Percentiles rank a stretch among this genome's conserved stretches.
Evolutionary conservation across 2,797 vertebrate species (phyloP).

Genomic region (Tadarida brasiliensis): DNA sequence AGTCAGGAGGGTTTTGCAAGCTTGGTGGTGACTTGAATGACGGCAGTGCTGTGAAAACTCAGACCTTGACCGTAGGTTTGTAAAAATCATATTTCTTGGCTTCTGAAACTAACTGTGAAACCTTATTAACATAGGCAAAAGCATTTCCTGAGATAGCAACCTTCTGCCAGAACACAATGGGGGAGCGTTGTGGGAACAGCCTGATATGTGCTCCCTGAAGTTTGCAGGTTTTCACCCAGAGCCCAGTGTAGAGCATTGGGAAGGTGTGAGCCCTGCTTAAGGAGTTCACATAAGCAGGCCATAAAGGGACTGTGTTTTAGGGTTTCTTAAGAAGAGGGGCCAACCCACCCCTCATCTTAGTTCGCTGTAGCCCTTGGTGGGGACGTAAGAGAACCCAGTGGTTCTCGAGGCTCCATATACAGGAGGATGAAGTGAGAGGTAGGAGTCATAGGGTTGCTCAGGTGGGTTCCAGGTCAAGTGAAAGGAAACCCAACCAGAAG

Average conservation of each 20-base stretch:
- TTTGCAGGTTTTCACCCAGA: neutral
- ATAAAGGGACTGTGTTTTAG: neutral
- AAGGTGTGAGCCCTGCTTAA: neutral
- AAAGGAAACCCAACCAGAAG: neutral
- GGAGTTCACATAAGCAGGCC: neutral
- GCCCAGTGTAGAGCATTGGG: neutral
- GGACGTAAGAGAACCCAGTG: neutral
- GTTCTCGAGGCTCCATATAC: neutral
- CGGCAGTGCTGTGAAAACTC: neutral
- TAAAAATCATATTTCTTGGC: constrained; percentile 42
- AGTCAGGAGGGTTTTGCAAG: neutral
- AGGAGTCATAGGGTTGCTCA: neutral
- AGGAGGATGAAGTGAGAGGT: neutral
- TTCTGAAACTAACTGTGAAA: constrained; percentile 45
- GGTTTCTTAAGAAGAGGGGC: neutral
- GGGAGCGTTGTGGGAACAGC: neutral
- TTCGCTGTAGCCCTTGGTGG: neutral
- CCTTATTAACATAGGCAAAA: neutral
- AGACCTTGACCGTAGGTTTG: neutral
- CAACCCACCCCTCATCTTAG: neutral
- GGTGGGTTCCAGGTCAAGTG: neutral
- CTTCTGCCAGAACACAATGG: neutral
- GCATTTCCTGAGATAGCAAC: neutral
- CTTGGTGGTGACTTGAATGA: constrained; percentile 9
- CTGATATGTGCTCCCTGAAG: neutral